Conservation (phyloP, 2,113 vertebrate genomes). For the Enhydra lutris region DNA sequence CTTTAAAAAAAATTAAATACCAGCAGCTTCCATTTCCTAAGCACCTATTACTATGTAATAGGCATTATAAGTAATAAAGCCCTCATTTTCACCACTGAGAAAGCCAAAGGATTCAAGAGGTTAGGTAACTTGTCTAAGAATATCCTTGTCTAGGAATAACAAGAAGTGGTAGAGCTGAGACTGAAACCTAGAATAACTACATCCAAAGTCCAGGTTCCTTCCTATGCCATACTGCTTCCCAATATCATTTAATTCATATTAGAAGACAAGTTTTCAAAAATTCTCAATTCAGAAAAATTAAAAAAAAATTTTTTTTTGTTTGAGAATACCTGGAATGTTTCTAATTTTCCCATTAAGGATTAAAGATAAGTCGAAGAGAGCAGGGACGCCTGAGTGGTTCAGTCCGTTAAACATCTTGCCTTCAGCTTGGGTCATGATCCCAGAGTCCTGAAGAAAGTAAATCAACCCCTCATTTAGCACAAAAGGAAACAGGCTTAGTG, state of each 20-base stretch:
- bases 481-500: background rate
- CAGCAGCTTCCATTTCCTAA: background rate
- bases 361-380: background rate
- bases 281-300: background rate
- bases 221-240: background rate
- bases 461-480: background rate
- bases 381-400: no score
- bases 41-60: background rate
- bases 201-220: background rate
- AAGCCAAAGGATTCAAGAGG: background rate
- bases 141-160: background rate
- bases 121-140: background rate
- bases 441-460: background rate
- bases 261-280: background rate
- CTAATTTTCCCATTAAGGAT: background rate
- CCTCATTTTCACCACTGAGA: background rate
- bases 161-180: background rate
- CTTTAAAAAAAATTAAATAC: background rate
- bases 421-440: no score
- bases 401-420: no score
- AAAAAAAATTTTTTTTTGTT: background rate
- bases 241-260: background rate
- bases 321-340: background rate
- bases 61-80: background rate
- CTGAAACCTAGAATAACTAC: background rate